Conservation (phyloP, 1,140 invertebrate genomes). For the Eciton burchellii region DNA sequence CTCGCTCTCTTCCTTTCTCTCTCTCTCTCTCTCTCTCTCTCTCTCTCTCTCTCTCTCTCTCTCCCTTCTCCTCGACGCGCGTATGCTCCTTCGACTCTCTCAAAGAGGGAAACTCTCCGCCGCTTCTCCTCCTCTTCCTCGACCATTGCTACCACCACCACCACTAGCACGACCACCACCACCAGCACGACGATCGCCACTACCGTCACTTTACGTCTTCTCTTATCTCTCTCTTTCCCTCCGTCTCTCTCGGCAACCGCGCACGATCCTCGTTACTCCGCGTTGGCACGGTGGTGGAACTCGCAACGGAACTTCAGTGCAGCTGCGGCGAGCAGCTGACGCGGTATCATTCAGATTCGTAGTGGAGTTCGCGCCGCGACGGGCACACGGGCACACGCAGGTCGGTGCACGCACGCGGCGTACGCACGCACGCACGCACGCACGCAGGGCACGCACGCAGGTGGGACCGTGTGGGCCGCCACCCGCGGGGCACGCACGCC, state of each 20-base stretch:
- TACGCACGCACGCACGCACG: not conserved
- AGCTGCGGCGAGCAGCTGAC: conserved; percentile 77
- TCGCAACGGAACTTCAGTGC: conserved; percentile 76
- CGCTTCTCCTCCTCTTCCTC: conserved; percentile 36
- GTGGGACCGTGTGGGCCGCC: conserved; percentile 1
- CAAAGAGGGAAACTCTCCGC: conserved; percentile 43
- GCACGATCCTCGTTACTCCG: conserved; percentile 60
- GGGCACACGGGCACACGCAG: not conserved
- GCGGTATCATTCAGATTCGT: conserved; percentile 70
- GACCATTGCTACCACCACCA: not conserved
- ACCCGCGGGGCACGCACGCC: not conserved
- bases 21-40: conserved; percentile 43
- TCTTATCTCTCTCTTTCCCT: conserved; percentile 34
- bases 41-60: conserved; percentile 58
- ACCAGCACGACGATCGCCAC: conserved; percentile 35
- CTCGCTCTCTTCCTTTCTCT: conserved; percentile 51
- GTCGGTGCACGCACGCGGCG: not conserved
- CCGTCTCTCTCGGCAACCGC: conserved; percentile 18
- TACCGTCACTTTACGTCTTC: conserved; percentile 51
- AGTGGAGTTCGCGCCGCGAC: conserved; percentile 44
- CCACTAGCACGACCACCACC: conserved; percentile 18
- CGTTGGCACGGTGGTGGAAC: conserved; percentile 64
- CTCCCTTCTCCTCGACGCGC: conserved; percentile 21
- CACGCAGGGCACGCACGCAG: not conserved
- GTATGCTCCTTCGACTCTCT: conserved; percentile 37